phyloP scores from a whole-genome alignment of 2,113 vertebrate species.

The Platichthys stellatus region DNA sequence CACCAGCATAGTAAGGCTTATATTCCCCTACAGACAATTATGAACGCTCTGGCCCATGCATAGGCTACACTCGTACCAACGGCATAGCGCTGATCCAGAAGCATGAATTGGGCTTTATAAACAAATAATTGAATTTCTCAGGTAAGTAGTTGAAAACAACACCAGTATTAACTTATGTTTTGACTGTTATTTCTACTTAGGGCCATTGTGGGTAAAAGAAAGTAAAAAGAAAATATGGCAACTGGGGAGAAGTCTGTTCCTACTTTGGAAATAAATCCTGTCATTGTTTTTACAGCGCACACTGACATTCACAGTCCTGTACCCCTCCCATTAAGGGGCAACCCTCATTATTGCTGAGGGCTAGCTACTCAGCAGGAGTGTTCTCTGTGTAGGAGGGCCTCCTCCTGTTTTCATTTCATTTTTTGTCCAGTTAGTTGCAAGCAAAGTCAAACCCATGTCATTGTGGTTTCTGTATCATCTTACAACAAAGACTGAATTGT shows the following conservation, averaged over 20 bases:
- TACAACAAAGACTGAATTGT: not conserved
- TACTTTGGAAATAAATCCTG: not conserved
- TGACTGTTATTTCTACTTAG: too few relatives aligned
- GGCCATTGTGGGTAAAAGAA: too few relatives aligned
- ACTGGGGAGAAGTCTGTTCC: not conserved
- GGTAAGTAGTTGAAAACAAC: too few relatives aligned
- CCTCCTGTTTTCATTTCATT: not conserved
- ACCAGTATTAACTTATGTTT: too few relatives aligned
- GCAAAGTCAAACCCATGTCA: constrained; percentile 5
- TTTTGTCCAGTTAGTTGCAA: not conserved
- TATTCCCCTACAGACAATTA: too few relatives aligned
- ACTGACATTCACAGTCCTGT: not conserved
- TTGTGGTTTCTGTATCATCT: not conserved
- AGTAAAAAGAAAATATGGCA: too few relatives aligned
- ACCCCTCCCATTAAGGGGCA: not conserved
- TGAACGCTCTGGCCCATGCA: too few relatives aligned
- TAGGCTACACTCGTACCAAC: too few relatives aligned
- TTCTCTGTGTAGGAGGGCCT: not conserved
- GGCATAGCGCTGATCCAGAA: too few relatives aligned
- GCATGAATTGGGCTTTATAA: too few relatives aligned
- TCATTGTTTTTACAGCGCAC: not conserved
- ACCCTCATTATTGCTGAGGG: constrained; percentile 2
- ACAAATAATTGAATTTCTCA: too few relatives aligned
- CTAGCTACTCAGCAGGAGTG: constrained; percentile 2
- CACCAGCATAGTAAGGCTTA: too few relatives aligned